Evolutionary conservation across 2,797 vertebrate species (phyloP).

Genomic region (Acipenser transmontanus): DNA sequence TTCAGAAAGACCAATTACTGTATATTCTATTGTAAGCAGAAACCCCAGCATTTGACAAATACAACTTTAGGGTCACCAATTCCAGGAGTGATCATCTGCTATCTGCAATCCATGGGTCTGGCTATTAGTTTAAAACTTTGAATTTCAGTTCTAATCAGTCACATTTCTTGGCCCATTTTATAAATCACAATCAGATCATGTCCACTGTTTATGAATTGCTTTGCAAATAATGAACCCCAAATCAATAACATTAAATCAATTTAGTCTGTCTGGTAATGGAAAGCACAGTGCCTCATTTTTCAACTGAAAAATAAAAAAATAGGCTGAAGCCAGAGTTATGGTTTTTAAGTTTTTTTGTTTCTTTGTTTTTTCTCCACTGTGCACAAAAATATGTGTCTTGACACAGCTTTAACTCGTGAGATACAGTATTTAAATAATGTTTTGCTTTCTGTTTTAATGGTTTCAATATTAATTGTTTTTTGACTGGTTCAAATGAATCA

Average conservation of each 20-base stretch:
- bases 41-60: too few relatives aligned
- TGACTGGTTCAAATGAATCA: too few relatives aligned
- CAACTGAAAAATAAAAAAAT: neutral
- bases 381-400: neutral
- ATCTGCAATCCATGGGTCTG: conserved; percentile 17
- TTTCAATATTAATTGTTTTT: too few relatives aligned
- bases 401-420: too few relatives aligned
- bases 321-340: neutral
- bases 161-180: conserved; percentile 31
- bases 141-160: conserved; percentile 16
- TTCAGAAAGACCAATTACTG: too few relatives aligned
- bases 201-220: neutral
- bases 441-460: too few relatives aligned
- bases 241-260: conserved; percentile 3
- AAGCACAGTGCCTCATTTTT: neutral
- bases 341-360: neutral
- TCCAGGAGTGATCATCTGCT: conserved; percentile 18
- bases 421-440: too few relatives aligned
- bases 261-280: conserved; percentile 14
- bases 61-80: too few relatives aligned
- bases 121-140: conserved; percentile 22
- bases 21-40: too few relatives aligned
- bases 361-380: neutral
- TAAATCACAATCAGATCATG: conserved; percentile 17
- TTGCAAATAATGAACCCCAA: conserved; percentile 12